Evolutionary conservation across 53 echinoderm and acorn worm genomes (phyloP), one percentile per base, ranked within the genome.

Genomic region (Stichopus horrens): DNA sequence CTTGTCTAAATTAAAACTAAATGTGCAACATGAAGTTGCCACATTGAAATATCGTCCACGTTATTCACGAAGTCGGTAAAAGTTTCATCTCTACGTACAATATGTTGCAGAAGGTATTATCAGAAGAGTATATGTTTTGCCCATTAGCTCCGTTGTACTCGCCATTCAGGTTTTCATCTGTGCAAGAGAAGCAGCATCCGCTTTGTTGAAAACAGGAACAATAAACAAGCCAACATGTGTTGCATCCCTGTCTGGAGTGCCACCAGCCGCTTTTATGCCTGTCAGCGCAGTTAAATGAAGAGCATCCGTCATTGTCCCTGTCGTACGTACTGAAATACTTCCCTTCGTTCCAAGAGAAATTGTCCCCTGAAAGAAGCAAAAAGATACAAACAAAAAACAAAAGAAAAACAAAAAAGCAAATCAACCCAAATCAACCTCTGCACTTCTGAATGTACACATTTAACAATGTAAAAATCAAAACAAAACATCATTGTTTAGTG

Each of bases 281-380:
- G 7, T 71, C 71, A 71, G 71, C 71, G 71, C 71, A 71, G 71
- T 71, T 71, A n/a, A n/a, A n/a, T n/a, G n/a, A 71, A 71, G 16
- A 7, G 19, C 71, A 71, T 5, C 4, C 71, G 71, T 71, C 71
- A 5, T 71, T 71, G 19, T 71, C 71, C 6, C n/a, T 13, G 71
- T 71, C 71, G 19, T 13, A 5, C n/a, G 71, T 71, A 20, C 71
- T 71, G 71, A 71, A 71, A 71, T 13, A 13, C 6, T 18, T 71
- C n/a, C 18, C 14, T 4, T 71, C 5, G 18, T 71, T 16, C 5
- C 18, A 18, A 7, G 4, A 16, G 71, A 71, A 18, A n/a, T 18
- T 18, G 16, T 4, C n/a, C 14, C 71, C 71, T 71, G 71, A 19
- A 18, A 16, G 1, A 71, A n/a, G 71, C 6, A 37, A 37, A 2